phyloP scores from a whole-genome alignment of 2,888 invertebrate genomes.

The Aromia moschata region DNA sequence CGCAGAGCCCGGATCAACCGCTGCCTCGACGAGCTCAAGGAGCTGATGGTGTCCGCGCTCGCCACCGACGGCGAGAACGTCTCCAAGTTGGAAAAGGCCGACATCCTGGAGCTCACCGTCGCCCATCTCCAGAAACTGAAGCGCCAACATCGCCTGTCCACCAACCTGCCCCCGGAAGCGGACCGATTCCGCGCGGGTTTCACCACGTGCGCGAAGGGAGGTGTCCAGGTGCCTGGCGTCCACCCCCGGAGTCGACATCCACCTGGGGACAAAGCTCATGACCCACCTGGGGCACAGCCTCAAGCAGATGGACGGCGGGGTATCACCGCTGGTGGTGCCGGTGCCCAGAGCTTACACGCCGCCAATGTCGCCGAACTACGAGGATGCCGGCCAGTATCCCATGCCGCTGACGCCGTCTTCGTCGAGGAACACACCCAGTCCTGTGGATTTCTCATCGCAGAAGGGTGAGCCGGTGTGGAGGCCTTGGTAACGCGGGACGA shows the following conservation, averaged over 20 bases:
- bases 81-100: slow-evolving; percentile 87
- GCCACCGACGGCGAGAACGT: slow-evolving; percentile 90
- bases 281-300: slow-evolving; percentile 85
- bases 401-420: slow-evolving; percentile 73
- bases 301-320: slow-evolving; percentile 77
- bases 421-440: slow-evolving; percentile 65
- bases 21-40: slow-evolving; percentile 89
- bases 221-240: slow-evolving; percentile 85
- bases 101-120: slow-evolving; percentile 86
- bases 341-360: slow-evolving; percentile 65
- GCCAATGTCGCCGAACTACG: slow-evolving; percentile 64
- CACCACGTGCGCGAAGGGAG: slow-evolving; percentile 88
- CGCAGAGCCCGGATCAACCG: slow-evolving; percentile 89
- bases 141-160: slow-evolving; percentile 77
- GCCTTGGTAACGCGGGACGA: slow-evolving; percentile 64
- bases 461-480: slow-evolving; percentile 67
- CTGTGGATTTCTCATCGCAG: slow-evolving; percentile 54
- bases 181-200: slow-evolving; percentile 88
- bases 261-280: slow-evolving; percentile 87
- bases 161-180: slow-evolving; percentile 75
- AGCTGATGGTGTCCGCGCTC: slow-evolving; percentile 85
- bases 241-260: slow-evolving; percentile 84
- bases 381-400: slow-evolving; percentile 67
- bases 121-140: slow-evolving; percentile 85
- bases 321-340: slow-evolving; percentile 69